These are phyloP conservation scores for Aphelenchoides fujianensis DNA, from an alignment of 1,140 invertebrate species.

Conservation along the genomic window DNA sequence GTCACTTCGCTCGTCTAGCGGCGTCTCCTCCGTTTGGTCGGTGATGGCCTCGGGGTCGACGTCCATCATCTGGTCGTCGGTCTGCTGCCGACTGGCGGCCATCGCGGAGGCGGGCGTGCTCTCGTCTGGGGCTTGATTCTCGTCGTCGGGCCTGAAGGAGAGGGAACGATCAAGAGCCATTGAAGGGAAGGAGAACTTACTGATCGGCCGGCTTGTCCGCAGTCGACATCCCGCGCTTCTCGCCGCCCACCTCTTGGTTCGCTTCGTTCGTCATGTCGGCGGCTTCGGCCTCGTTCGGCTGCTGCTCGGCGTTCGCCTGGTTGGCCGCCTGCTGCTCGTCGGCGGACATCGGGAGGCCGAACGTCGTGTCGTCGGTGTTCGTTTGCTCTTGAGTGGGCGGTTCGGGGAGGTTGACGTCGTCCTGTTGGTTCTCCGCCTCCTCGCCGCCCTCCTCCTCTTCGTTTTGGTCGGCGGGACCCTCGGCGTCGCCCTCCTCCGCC, in stretches of 20 bases:
- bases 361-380: not conserved
- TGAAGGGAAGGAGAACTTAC: not conserved
- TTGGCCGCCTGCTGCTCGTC: not conserved
- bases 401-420: not conserved
- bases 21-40: slow-evolving; percentile 1
- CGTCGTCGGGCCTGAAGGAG: slow-evolving; percentile 7
- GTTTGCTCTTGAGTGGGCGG: not conserved
- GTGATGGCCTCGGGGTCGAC: not conserved
- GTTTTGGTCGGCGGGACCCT: slow-evolving; percentile 17
- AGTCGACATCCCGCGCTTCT: slow-evolving; percentile 62
- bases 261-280: not conserved
- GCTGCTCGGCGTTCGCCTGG: not conserved
- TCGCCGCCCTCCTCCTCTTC: slow-evolving; percentile 2
- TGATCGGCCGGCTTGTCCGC: too few species aligned
- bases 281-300: not conserved
- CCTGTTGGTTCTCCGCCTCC: not conserved
- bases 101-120: not conserved
- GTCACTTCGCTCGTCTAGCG: slow-evolving; percentile 5
- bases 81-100: slow-evolving; percentile 2
- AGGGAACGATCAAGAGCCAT: too few species aligned
- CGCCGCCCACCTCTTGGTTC: slow-evolving; percentile 6
- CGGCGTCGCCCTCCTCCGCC: slow-evolving; percentile 23
- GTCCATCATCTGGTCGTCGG: not conserved
- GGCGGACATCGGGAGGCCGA: not conserved
- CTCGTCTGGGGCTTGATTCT: not conserved